Base-by-base conservation (phyloP, 2,888 invertebrate species). In the Anarsia innoxiella region DNA sequence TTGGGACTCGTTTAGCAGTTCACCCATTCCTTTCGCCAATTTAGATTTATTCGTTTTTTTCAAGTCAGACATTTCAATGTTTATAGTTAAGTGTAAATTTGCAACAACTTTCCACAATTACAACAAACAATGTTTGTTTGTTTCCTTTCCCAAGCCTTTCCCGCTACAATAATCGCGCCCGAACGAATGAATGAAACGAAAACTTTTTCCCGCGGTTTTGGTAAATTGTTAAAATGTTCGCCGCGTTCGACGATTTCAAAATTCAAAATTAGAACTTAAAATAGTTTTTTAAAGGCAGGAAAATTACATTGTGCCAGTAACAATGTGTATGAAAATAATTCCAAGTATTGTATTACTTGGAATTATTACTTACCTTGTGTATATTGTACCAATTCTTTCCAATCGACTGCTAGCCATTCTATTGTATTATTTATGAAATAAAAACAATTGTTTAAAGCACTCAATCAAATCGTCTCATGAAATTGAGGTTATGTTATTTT, bases 321-420 rank as follows among this genome's bases (percentile, higher is more conserved):
- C n/a, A n/a, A n/a, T n/a, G n/a, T n/a, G n/a, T n/a, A n/a, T n/a
- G n/a, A n/a, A n/a, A n/a, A n/a, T n/a, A n/a, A n/a, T n/a, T n/a
- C n/a, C n/a, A 32, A 23, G 10, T 23, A 23, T 16, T 16, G 30
- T 16, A 25, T 25, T 23, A 12, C n/a, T 33, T 32, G 14, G 8
- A 26, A 14, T 23, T 44, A 46, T 30, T 29, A 53, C 62, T 49
- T 79, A 91, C 91, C 91, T 86, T 2, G 89, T 83, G 56, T 88
- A 90, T 59, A 92, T 91, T 14, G 91, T 91, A 31, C 91, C 91
- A 56, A 92, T 89, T 70, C 89, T 90, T 76, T 92, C 91, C 45
- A 92, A 77, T 50, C 92, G 86, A 67, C 89, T 90, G 45, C 88
- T 87, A 19, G 91, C 91, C 91, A 91, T 91, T 40, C 16, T 63